A percentile compares a stretch with the other conserved stretches of the same genome.
These are phyloP conservation scores for Lasioglossum pauxillum DNA, from an alignment of 2,888 invertebrate genomes.

Conservation along the genomic window DNA sequence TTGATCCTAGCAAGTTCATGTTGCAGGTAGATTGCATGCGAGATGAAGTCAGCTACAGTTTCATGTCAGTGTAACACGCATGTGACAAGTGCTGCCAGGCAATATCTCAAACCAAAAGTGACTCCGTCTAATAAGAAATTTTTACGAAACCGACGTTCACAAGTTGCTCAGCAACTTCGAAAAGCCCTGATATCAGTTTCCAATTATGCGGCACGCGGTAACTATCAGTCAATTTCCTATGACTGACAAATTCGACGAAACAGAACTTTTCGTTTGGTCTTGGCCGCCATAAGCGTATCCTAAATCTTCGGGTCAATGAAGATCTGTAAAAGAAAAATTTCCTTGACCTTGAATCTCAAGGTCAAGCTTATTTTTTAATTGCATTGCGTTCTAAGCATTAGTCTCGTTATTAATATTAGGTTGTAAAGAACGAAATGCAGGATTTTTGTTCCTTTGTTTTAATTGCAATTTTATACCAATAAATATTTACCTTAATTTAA, in stretches of 20 bases:
- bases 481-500: too few relatives aligned
- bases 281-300: too few relatives aligned
- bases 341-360: too few relatives aligned
- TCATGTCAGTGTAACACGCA: background rate
- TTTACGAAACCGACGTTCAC: background rate
- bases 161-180: background rate
- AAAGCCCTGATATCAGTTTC: background rate
- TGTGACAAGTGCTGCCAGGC: background rate
- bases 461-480: too few relatives aligned
- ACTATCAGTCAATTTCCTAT: background rate
- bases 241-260: background rate
- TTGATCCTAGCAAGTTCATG: background rate
- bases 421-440: too few relatives aligned
- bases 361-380: too few relatives aligned
- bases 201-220: background rate
- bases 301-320: too few relatives aligned
- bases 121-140: background rate
- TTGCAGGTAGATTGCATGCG: background rate
- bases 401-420: too few relatives aligned
- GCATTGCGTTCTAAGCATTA: too few relatives aligned
- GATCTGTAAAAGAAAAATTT: too few relatives aligned
- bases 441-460: too few relatives aligned
- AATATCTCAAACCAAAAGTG: background rate
- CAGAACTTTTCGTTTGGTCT: background rate
- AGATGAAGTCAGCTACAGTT: conserved; percentile 1